Evolutionary conservation across 2,888 invertebrate genomes (phyloP).

Genomic region (Cerastis rubricosa): DNA sequence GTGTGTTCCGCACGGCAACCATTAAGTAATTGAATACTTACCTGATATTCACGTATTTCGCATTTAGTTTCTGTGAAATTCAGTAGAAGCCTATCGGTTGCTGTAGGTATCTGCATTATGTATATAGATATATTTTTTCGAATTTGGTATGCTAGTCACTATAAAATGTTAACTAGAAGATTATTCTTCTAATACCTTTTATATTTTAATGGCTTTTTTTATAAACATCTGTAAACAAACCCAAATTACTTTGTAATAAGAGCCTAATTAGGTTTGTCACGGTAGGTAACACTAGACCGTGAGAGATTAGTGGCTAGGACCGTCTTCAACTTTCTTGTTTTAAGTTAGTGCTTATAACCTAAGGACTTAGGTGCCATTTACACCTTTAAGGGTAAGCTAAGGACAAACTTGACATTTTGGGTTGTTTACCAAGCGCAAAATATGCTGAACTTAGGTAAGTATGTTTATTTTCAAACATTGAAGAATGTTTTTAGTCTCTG

Average conservation of each 20-base stretch:
- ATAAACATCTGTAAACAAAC: neutral
- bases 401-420: conserved; percentile 3
- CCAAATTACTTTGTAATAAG: neutral
- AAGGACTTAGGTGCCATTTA: neutral
- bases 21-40: conserved; percentile 62
- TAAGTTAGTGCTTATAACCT: neutral
- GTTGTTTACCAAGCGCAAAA: conserved; percentile 1
- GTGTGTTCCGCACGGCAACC: conserved; percentile 60
- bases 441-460: neutral
- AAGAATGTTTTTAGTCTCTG: neutral
- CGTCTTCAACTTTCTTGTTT: conserved; percentile 5
- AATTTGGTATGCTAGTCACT: neutral
- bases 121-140: neutral
- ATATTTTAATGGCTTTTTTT: neutral
- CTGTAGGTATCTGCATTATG: neutral
- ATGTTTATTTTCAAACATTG: conserved; percentile 5
- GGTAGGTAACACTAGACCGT: neutral
- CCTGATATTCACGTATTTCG: conserved; percentile 10
- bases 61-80: conserved; percentile 1
- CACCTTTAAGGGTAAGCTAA: neutral
- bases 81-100: neutral
- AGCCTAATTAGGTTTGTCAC: neutral
- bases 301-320: neutral
- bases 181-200: too few relatives aligned
- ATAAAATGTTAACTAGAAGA: neutral